phyloP scores from a whole-genome alignment of 64 coral and sea anemone genomes.

The Montipora efflorescens region DNA sequence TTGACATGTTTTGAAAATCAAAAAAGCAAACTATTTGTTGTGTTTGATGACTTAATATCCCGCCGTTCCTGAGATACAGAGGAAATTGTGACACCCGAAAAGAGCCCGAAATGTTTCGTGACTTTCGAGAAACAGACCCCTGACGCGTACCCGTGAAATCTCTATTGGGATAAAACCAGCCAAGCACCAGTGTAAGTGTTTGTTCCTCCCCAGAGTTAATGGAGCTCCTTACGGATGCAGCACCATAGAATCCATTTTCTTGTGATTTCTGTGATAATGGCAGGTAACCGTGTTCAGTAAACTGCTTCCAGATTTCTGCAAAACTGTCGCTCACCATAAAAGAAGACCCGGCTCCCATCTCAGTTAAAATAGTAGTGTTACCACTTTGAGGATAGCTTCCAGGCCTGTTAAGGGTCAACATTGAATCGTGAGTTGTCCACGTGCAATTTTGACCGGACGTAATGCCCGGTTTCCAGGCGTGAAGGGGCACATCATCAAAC shows the following conservation, averaged over 20 bases:
- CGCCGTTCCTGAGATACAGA: no score
- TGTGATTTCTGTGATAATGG: background rate
- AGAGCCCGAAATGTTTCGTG: no score
- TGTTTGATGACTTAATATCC: no score
- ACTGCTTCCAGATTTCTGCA: slow-evolving; percentile 69
- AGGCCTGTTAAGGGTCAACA: slow-evolving; percentile 67
- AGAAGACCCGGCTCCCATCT: slow-evolving; percentile 27
- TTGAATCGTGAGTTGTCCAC: slow-evolving; percentile 55
- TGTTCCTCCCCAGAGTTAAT: slow-evolving; percentile 68
- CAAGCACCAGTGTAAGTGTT: slow-evolving; percentile 82
- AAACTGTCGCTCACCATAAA: slow-evolving; percentile 80
- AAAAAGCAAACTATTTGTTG: no score
- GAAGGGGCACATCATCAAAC: slow-evolving; percentile 70
- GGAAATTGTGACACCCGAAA: no score
- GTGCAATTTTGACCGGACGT: slow-evolving; percentile 68
- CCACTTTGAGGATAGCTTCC: slow-evolving; percentile 81
- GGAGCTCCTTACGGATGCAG: slow-evolving; percentile 44
- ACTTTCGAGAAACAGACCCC: no score
- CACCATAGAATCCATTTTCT: slow-evolving; percentile 77
- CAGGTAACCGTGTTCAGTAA: slow-evolving; percentile 64
- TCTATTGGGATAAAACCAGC: slow-evolving; percentile 89
- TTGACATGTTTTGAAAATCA: no score
- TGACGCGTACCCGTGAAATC: slow-evolving; percentile 45
- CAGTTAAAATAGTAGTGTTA: slow-evolving; percentile 64
- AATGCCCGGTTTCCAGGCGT: slow-evolving; percentile 73